Percentiles rank a stretch among this genome's conserved stretches.
These are phyloP conservation scores for Larimichthys crocea DNA, from an alignment of 2,113 vertebrate species.

Conservation along the genomic window DNA sequence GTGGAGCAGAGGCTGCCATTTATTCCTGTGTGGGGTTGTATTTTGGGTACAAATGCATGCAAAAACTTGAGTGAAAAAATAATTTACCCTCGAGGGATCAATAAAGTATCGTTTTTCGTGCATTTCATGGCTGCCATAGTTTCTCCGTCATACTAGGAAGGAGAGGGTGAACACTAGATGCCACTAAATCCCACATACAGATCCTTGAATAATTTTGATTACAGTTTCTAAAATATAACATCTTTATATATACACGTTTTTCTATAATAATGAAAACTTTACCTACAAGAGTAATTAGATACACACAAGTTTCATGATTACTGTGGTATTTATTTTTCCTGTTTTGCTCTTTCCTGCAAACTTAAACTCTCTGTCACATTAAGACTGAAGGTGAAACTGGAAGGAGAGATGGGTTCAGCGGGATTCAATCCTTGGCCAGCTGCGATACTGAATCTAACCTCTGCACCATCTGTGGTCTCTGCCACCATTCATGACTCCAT, in stretches of 20 bases:
- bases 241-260: not conserved
- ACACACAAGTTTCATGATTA: not conserved
- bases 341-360: constrained; percentile 5
- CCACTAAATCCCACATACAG: too few species aligned
- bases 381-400: constrained; percentile 29
- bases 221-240: not conserved
- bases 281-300: not conserved
- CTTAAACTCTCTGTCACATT: constrained; percentile 8
- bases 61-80: too few species aligned
- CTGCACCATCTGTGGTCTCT: constrained; percentile 15
- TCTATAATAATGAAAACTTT: not conserved
- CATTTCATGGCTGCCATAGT: too few species aligned
- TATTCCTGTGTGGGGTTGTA: too few species aligned
- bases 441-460: constrained; percentile 41
- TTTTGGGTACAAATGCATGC: too few species aligned
- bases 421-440: constrained; percentile 36
- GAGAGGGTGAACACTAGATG: too few species aligned
- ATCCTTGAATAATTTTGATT: not conserved
- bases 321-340: not conserved
- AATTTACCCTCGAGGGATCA: too few species aligned
- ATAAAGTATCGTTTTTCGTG: too few species aligned
- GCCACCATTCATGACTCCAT: constrained; percentile 49
- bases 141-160: too few species aligned
- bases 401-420: constrained; percentile 19
- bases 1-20: too few species aligned